Evolutionary conservation across 1,140 invertebrate genomes (phyloP), one percentile per base, ranked within the genome.

Genomic region (Aleiodes sp.): DNA sequence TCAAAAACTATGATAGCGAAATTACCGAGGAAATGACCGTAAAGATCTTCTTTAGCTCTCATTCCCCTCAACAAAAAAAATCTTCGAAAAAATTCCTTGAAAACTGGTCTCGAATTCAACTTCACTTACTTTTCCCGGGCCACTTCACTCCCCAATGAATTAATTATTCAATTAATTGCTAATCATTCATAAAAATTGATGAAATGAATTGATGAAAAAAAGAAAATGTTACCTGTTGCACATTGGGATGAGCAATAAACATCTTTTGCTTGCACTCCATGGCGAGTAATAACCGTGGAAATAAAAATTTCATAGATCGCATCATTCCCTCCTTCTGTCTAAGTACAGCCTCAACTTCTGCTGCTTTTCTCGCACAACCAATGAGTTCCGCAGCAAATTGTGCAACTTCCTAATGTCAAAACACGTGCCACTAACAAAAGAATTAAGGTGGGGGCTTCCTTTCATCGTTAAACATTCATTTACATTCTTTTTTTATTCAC

Each of bases 211-310:
- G n/a, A 33, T 3, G 9, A 35, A 16, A 9, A 56, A 66, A 33
- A 19, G 16, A 33, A 66, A 21, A 37, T 37, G 14, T 60, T 41
- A 91, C 87, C 78, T 92, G 90, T 80, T 94, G 93, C 16, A 91
- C 90, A 74, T 93, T 91, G 0, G 91, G 89, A 80, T 94, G 91
- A 1, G 92, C 90, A 0, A 94, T 91, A 76, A 94, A 93, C 77
- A 88, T 88, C 77, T 92, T 93, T 75, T 94, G 92, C 72, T 90
- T 89, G 75, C 89, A 90, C 76, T 92, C 91, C 67, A 94, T 87
- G 0, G 92, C 92, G 63, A 93, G 80, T 61, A 92, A 87, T 2
- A 94, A 78, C 28, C 92, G 81, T 1, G 91, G 91, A 56, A 87
- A 88, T 4, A 76, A 80, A 56, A 86, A 87, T 35, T 82, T 84